Conservation (phyloP, 2,797 vertebrate species). For the Meda fulgida region DNA sequence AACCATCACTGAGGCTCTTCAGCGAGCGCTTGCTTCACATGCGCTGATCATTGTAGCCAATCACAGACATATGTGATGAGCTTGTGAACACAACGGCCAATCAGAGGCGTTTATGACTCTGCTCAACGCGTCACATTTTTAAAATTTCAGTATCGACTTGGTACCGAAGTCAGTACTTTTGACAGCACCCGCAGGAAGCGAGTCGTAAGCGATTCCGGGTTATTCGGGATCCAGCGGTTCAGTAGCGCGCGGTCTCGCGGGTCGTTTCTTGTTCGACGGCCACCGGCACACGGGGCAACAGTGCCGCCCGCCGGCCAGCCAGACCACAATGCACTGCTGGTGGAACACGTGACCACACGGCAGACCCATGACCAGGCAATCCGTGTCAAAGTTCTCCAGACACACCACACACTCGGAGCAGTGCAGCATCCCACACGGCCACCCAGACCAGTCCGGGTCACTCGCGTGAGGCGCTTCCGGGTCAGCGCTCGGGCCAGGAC, state of each 20-base stretch:
- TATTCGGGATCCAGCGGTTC: conserved; percentile 55
- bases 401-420: conserved; percentile 96
- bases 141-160: too few species aligned
- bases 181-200: conserved; percentile 50
- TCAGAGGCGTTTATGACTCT: too few species aligned
- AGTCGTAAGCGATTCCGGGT: conserved; percentile 57
- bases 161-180: too few species aligned
- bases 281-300: conserved; percentile 97
- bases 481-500: too few species aligned
- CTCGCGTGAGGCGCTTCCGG: too few species aligned
- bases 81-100: too few species aligned
- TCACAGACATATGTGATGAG: too few species aligned
- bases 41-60: too few species aligned
- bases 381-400: conserved; percentile 89
- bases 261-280: conserved; percentile 94
- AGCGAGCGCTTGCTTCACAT: too few species aligned
- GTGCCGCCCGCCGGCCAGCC: conserved; percentile 89
- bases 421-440: conserved; percentile 83
- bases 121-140: too few species aligned
- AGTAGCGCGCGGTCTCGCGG: conserved; percentile 67
- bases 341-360: conserved; percentile 97
- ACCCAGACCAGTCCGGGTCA: conserved; percentile 57
- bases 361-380: conserved; percentile 90
- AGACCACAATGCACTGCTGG: conserved; percentile 94
- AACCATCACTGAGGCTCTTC: too few species aligned